A percentile compares a stretch with the other conserved stretches of the same genome.
Evolutionary conservation across 2,888 invertebrate genomes (phyloP).

Genomic region (Vannuccia rotundouncinata): DNA sequence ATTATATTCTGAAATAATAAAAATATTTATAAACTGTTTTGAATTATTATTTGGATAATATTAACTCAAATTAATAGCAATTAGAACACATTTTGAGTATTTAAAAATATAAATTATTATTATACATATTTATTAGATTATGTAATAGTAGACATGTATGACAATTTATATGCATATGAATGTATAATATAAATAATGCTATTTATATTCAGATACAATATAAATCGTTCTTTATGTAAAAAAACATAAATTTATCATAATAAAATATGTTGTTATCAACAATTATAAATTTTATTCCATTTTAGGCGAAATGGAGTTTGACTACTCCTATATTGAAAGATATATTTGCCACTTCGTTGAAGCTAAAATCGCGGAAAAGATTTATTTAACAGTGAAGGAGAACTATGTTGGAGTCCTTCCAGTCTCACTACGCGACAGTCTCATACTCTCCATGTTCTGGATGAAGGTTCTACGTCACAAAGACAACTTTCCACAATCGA

Average conservation of each 20-base stretch:
- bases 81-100: no score
- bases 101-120: no score
- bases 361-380: slow-evolving; percentile 22
- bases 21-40: no score
- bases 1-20: no score
- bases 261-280: not conserved
- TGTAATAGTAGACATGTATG: no score
- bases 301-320: slow-evolving; percentile 3
- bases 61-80: no score
- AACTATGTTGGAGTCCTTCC: slow-evolving; percentile 16
- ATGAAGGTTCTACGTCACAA: slow-evolving; percentile 27
- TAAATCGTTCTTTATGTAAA: no score
- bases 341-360: slow-evolving; percentile 30
- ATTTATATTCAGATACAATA: no score
- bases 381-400: not conserved
- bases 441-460: slow-evolving; percentile 33
- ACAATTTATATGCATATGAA: no score
- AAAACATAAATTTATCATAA: not conserved
- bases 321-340: slow-evolving; percentile 31
- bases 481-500: slow-evolving; percentile 28
- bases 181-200: no score
- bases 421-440: not conserved
- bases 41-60: no score
- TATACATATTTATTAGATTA: no score
- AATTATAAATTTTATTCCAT: not conserved